Evolutionary conservation across 2,113 vertebrate species (phyloP).

Genomic region (Ardeotis arabs): DNA sequence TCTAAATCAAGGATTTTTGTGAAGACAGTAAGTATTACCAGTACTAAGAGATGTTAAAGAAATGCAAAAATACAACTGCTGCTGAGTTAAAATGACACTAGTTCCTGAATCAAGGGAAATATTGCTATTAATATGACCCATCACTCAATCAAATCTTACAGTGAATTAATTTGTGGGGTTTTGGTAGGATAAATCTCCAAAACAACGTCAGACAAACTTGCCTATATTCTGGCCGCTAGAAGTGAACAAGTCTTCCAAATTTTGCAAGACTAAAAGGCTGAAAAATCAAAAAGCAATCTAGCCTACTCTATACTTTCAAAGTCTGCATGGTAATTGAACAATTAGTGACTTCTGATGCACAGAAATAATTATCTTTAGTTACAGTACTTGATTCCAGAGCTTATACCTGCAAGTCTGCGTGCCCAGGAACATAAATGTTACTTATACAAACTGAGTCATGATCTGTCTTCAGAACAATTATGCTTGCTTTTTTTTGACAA

Average conservation of each 20-base stretch:
- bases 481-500: background rate
- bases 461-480: background rate
- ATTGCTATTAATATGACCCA: background rate
- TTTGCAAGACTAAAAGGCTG: background rate
- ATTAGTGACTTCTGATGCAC: background rate
- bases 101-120: background rate
- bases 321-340: background rate
- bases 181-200: background rate
- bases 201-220: background rate
- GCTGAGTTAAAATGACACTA: background rate
- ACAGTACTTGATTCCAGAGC: background rate
- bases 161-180: background rate
- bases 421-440: background rate
- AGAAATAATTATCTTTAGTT: background rate
- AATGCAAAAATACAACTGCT: background rate
- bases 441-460: background rate
- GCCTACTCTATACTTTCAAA: background rate
- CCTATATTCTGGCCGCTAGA: background rate
- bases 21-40: accelerated
- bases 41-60: background rate
- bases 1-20: background rate
- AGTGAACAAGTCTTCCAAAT: background rate
- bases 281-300: background rate
- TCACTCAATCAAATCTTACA: background rate
- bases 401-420: background rate